Conservation (phyloP, 2,113 vertebrate species). For the Ceratotherium simum region DNA sequence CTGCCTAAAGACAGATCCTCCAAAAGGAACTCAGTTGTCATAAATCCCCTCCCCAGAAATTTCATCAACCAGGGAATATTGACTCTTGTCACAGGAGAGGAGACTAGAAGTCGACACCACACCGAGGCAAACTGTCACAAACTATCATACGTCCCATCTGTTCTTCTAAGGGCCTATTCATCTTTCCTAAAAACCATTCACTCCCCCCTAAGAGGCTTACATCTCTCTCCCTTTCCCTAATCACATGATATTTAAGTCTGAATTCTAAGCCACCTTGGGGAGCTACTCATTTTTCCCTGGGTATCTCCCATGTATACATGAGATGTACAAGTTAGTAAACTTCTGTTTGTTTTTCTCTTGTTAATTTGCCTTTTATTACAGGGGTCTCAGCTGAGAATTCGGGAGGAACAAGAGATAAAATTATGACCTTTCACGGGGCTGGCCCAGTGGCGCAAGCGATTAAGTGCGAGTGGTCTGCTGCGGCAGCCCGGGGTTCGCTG, state of each 20-base stretch:
- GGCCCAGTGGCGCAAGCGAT: no score
- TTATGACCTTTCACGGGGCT: neutral
- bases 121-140: neutral
- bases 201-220: neutral
- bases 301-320: neutral
- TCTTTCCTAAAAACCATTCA: neutral
- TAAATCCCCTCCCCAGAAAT: neutral
- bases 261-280: neutral
- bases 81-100: neutral
- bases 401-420: neutral
- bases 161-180: neutral
- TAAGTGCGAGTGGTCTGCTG: no score
- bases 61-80: neutral
- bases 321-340: neutral
- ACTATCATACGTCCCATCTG: neutral
- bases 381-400: neutral
- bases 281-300: neutral
- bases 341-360: neutral
- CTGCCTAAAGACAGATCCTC: neutral
- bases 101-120: neutral
- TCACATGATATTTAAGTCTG: neutral
- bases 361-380: neutral
- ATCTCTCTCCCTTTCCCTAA: neutral
- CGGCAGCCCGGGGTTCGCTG: no score
- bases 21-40: neutral